Base-by-base conservation (phyloP, 2,797 vertebrate species). In the Myotis daubentonii region DNA sequence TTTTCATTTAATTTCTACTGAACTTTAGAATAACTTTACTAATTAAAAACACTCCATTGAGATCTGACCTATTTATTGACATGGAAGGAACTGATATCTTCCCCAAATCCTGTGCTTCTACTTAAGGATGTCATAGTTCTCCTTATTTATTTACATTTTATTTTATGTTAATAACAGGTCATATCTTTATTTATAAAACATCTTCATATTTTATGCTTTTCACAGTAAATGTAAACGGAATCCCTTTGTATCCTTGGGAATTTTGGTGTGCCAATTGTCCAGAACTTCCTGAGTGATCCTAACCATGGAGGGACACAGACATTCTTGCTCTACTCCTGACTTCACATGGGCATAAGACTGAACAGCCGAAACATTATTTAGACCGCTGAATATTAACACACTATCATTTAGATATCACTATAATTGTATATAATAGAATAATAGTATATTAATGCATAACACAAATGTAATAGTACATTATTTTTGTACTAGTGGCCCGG, bases 121-220 rank as follows among this genome's bases (percentile, higher is more conserved):
- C 65, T 71, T 53, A 89, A 87, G 47, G 8, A 44, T 74, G 7
- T 22, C 5, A 17, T 92, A 33, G 30, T 38, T 30, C 3, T 91
- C 55, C 84, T 68, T 36, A 65, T 88, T 91, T 90, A 74, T 62
- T 68, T 44, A 65, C 25, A 19, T 72, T 84, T 92, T 78, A 74
- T 86, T 82, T 62, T 60, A 47, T 85, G 36, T 90, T 91, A 85
- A 72, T 76, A 93, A 79, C 74, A 41, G 16, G 38, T 90, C n/a
- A 25, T 66, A 7, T 51, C 70, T 81, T 87, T 86, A 22, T 78
- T 85, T 78, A n/a, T 53, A 8, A 2, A 57, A 1, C 49, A 65
- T 62, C 3, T 87, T 94, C 8, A 3, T 93, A 22, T 78, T 74
- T 88, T 94, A 41, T n/a, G 19, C 28, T 76, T 86, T 74, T 62